phyloP scores from a whole-genome alignment of 2,888 invertebrate species.

The Brachypalpus laphriformis region DNA sequence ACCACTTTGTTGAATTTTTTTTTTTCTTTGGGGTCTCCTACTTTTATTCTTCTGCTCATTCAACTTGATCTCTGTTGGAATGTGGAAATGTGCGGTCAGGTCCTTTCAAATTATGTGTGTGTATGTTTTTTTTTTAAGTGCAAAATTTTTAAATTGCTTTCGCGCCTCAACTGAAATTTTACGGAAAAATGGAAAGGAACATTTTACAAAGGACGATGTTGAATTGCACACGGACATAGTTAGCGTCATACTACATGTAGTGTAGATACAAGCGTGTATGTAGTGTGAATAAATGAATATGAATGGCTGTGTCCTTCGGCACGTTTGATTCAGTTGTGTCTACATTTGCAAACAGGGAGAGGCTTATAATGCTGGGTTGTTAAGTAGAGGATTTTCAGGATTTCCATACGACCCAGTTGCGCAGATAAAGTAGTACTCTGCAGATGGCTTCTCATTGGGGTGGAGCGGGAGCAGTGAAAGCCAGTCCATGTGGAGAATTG shows the following conservation, averaged over 20 bases:
- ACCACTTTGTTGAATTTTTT: neutral
- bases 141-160: constrained; percentile 41
- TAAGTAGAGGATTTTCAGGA: constrained; percentile 57
- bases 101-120: constrained; percentile 26
- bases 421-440: constrained; percentile 42
- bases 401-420: constrained; percentile 71
- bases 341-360: constrained; percentile 52
- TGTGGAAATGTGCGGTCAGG: constrained; percentile 58
- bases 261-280: neutral
- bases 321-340: constrained; percentile 66
- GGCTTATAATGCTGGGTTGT: constrained; percentile 43
- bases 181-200: constrained; percentile 34
- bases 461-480: constrained; percentile 2
- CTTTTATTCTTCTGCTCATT: constrained; percentile 31
- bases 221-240: constrained; percentile 26
- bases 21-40: neutral
- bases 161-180: constrained; percentile 49
- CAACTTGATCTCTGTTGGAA: constrained; percentile 58
- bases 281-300: constrained; percentile 39
- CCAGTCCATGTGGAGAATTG: constrained; percentile 12
- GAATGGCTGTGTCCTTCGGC: constrained; percentile 45
- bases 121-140: constrained; percentile 29
- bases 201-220: constrained; percentile 40
- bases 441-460: constrained; percentile 55
- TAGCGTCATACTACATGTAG: constrained; percentile 10